A percentile compares a stretch with the other conserved stretches of the same genome.
These are phyloP conservation scores for Corythornis cristatus DNA, from an alignment of 2,113 vertebrate genomes.

Conservation along the genomic window DNA sequence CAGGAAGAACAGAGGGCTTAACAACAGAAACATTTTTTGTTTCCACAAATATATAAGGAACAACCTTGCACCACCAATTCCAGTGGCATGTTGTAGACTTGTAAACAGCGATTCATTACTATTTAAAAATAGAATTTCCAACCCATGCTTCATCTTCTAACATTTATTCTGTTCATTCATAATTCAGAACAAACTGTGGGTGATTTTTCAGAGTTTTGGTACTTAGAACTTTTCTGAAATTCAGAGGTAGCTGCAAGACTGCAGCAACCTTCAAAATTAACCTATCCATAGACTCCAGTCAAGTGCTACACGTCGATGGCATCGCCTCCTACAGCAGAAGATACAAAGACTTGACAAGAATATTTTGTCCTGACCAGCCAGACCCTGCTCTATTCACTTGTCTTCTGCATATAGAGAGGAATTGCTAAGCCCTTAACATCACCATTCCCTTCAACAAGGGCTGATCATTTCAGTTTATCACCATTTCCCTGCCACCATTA, in stretches of 20 bases:
- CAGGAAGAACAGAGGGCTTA: background rate
- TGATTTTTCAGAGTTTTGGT: background rate
- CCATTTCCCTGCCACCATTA: slow-evolving; percentile 4
- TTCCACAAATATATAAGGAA: background rate
- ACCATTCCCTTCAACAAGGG: background rate
- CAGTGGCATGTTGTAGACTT: background rate
- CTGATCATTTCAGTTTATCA: background rate
- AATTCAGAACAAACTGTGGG: background rate
- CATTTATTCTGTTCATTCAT: background rate
- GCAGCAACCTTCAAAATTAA: background rate
- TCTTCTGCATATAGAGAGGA: background rate
- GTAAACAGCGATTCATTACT: background rate
- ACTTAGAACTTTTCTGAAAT: background rate
- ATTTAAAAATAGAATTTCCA: background rate
- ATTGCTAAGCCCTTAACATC: background rate
- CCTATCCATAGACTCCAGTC: background rate
- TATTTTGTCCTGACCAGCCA: background rate
- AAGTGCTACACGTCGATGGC: background rate
- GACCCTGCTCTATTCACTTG: background rate
- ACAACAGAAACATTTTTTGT: background rate
- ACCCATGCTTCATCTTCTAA: background rate
- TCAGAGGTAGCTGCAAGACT: background rate
- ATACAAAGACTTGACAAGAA: background rate
- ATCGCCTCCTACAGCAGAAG: background rate
- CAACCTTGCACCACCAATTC: background rate